Conservation (phyloP, 2,797 vertebrate species). For the Alouatta caraya region DNA sequence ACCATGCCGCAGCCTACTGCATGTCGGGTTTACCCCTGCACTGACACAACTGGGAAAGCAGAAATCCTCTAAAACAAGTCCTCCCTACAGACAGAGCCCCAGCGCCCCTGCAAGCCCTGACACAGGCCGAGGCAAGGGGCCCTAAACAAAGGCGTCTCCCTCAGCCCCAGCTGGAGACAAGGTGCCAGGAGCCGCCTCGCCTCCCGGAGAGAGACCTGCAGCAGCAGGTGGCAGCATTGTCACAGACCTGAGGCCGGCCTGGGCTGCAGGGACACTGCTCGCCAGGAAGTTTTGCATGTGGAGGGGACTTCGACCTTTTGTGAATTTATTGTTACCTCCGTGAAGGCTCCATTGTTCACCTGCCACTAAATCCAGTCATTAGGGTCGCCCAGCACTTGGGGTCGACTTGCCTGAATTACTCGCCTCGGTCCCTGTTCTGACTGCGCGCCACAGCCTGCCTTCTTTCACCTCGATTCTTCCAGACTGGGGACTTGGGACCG, state of each 20-base stretch:
- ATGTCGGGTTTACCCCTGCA: neutral
- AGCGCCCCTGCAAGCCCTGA: neutral
- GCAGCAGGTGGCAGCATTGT: slow-evolving; percentile 96
- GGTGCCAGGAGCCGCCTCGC: fast-evolving
- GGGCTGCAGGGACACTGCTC: slow-evolving; percentile 69
- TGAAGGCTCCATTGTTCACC: slow-evolving; percentile 80
- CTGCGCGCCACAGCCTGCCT: slow-evolving; percentile 81
- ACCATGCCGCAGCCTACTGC: fast-evolving
- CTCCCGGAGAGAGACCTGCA: fast-evolving
- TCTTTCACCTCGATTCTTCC: slow-evolving; percentile 74
- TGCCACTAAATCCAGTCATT: slow-evolving; percentile 88
- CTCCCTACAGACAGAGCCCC: neutral
- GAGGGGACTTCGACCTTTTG: slow-evolving; percentile 89
- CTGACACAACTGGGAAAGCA: fast-evolving
- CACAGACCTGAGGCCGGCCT: slow-evolving; percentile 81
- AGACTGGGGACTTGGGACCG: slow-evolving; percentile 45
- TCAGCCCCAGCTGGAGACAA: neutral
- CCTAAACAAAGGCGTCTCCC: fast-evolving
- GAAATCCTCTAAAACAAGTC: fast-evolving
- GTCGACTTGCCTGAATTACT: slow-evolving; percentile 84
- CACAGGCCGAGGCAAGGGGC: neutral
- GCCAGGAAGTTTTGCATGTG: slow-evolving; percentile 81
- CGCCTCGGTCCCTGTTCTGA: slow-evolving; percentile 84
- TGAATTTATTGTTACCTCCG: slow-evolving; percentile 86
- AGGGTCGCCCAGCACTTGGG: slow-evolving; percentile 83